Percentiles rank a stretch among this genome's conserved stretches.
phyloP scores from a whole-genome alignment of 2,797 vertebrate genomes.

The Pteropus rufus region DNA sequence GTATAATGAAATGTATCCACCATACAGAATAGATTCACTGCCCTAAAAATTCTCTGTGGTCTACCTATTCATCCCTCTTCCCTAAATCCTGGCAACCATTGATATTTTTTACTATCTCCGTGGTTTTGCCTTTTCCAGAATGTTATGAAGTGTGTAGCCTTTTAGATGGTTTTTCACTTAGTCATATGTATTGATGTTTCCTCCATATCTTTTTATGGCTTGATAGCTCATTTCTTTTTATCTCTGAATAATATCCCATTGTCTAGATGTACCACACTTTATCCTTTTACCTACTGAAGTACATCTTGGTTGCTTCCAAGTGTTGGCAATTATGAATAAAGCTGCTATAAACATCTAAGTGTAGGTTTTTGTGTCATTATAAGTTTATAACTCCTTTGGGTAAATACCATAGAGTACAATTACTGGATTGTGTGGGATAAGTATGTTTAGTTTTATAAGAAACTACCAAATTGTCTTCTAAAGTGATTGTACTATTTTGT shows the following conservation, averaged over 20 bases:
- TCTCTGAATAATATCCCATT: not conserved
- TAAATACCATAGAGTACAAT: not conserved
- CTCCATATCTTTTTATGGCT: not conserved
- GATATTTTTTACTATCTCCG: not conserved
- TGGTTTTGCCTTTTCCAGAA: not conserved
- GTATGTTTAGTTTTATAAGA: not conserved
- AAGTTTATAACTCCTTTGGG: not conserved
- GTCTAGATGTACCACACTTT: not conserved
- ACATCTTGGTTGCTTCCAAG: not conserved
- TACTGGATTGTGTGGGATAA: not conserved
- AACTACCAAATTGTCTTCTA: not conserved
- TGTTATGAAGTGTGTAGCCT: not conserved
- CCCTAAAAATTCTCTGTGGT: not conserved
- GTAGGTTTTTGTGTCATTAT: not conserved
- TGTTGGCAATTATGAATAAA: not conserved
- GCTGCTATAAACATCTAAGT: not conserved
- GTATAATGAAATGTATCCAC: not conserved
- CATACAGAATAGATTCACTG: not conserved
- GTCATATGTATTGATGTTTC: not conserved
- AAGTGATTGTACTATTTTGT: not conserved
- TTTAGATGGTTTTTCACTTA: not conserved
- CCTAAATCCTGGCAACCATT: not conserved
- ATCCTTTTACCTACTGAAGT: not conserved
- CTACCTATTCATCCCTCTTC: not conserved
- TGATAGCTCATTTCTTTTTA: not conserved